A percentile compares a stretch with the other conserved stretches of the same genome.
phyloP scores from a whole-genome alignment of 2,113 vertebrate genomes.

The Petrocephalus microphthalmus region DNA sequence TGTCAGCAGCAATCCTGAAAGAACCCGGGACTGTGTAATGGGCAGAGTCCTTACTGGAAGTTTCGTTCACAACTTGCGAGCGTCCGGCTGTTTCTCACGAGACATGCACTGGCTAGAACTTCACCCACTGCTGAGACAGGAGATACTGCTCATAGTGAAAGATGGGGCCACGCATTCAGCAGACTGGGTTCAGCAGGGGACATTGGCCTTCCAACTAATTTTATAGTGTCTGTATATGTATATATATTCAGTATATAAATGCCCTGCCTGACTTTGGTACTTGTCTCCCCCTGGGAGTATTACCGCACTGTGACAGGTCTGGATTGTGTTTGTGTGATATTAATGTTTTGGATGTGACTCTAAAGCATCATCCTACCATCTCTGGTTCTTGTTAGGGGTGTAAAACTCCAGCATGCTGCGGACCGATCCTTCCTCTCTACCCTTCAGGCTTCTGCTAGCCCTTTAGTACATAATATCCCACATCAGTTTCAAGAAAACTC shows the following conservation, averaged over 20 bases:
- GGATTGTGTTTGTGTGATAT: background rate
- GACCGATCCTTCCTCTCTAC: background rate
- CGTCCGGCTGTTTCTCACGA: no score
- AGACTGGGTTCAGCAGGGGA: background rate
- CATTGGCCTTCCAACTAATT: background rate
- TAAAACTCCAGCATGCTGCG: background rate
- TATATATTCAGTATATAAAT: background rate
- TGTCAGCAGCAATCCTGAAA: background rate
- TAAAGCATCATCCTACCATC: background rate
- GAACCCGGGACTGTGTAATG: background rate
- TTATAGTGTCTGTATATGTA: background rate
- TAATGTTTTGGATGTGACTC: background rate
- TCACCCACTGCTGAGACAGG: background rate
- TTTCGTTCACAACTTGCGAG: background rate
- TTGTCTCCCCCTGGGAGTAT: background rate
- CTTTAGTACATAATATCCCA: background rate
- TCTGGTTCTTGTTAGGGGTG: constrained; percentile 4
- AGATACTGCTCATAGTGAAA: background rate
- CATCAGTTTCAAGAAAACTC: background rate
- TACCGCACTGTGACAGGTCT: background rate
- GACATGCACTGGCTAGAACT: background rate
- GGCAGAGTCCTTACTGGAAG: background rate
- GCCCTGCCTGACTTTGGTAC: background rate
- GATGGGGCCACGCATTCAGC: background rate
- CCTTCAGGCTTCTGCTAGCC: background rate